These are phyloP conservation scores for Gopherus evgoodei DNA, from an alignment of 2,113 vertebrate species.

Conservation along the genomic window DNA sequence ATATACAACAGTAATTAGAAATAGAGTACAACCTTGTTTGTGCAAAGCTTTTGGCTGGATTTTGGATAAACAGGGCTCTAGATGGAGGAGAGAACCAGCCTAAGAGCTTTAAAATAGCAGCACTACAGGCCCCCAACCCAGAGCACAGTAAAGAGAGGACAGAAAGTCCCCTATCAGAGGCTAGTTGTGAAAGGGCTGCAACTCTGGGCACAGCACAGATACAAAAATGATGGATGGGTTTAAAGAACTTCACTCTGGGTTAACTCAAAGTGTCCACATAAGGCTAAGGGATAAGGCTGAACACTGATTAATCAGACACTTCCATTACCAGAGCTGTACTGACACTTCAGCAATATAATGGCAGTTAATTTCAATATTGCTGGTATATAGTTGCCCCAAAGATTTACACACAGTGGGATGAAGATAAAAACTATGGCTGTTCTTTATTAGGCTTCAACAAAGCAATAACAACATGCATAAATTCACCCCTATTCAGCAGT, in stretches of 20 bases:
- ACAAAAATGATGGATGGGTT: background rate
- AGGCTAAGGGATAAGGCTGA: conserved; percentile 30
- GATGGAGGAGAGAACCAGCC: background rate
- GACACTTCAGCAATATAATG: conserved; percentile 51
- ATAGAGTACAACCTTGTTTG: background rate
- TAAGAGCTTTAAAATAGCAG: conserved; percentile 20
- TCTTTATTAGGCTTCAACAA: conserved; percentile 63
- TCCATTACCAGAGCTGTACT: conserved; percentile 41
- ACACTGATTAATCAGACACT: conserved; percentile 19
- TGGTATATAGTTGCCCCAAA: background rate
- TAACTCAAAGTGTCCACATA: conserved; percentile 46
- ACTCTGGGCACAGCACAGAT: background rate
- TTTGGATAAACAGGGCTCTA: conserved; percentile 7
- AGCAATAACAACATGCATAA: conserved; percentile 2
- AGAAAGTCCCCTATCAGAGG: background rate
- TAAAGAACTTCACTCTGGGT: conserved; percentile 38
- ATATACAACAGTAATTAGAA: conserved; percentile 25
- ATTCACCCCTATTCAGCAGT: conserved; percentile 36
- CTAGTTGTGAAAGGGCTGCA: conserved; percentile 1
- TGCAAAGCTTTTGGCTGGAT: background rate
- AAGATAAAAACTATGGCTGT: conserved; percentile 49
- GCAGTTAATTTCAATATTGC: conserved; percentile 59
- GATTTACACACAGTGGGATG: conserved; percentile 59
- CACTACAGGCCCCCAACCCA: conserved; percentile 7
- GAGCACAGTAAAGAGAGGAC: background rate